Base-by-base conservation (phyloP, 1,140 invertebrate genomes). In the Sarcophaga peregrina region DNA sequence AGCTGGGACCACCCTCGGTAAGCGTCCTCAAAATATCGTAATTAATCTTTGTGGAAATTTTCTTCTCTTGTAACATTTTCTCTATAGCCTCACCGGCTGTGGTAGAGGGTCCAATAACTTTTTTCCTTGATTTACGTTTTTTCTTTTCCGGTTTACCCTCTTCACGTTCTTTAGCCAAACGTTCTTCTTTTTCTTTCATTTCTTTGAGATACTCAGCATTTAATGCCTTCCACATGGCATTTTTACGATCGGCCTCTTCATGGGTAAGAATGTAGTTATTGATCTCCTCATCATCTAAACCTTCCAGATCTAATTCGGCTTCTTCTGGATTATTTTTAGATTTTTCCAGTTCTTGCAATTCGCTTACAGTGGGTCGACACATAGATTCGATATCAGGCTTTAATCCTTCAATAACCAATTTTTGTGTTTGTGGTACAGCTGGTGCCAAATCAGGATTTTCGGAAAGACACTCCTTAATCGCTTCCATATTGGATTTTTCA, bases 31-130 rank as follows among this genome's bases (percentile, higher is more conserved):
- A 91, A 20, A 99, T 98, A 86, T 99, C 98, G 88, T 99, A 99
- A 91, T 99, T 98, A 50, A 99, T 98, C 93, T 99, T 99, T 7
- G 94, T 95, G 0, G 98, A 99, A 83, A 99, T 95, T 88, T 96
- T 97, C 90, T 98, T 98, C 86, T 98, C 97, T 85, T 97, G 95
- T 8, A 99, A 90, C 94, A 99, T 97, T 90, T 97, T 98, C 87
- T 97, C 96, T 47, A 98, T 97, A 0, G 97, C 97, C 91, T 98
- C 97, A 3, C 95, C 95, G 15, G 97, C 96, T n/a, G 94, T 96
- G 83, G 94, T 96, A 0, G 96, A 95, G 3, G 94, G 93, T 3
- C 90, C 91, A 87, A 92, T 92, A 84, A 92, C 88, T 87, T 93
- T 91, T 88, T 94, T 93, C 87, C 90, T 91, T 0, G 93, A 88